Base-by-base conservation (phyloP, 2,113 vertebrate species). In the Cavia porcellus region DNA sequence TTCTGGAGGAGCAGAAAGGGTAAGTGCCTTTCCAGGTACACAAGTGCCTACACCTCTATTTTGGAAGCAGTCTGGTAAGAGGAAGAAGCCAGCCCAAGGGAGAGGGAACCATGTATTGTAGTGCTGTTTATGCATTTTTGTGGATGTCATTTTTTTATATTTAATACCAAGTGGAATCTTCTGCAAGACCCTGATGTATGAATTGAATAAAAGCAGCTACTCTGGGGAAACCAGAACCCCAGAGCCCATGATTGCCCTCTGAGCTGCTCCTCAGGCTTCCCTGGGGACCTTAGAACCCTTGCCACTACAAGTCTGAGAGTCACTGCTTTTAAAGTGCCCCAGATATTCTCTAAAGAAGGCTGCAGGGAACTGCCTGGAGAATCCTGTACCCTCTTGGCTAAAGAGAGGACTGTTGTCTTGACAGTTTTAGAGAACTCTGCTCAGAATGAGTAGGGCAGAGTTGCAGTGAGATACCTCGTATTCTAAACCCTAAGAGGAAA, bases 141-240 rank as follows among this genome's bases (percentile, higher is more conserved):
- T 93, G 88, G 75, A 89, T 20, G n/a, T 88, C 59, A 30, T 90
- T 96, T 93, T 94, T 85, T 94, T 97, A 81, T 94, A 66, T 68
- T 96, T 94, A 91, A 82, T 61, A 92, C 66, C 92, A 57, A 92
- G 59, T 90, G 80, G 89, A 91, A 86, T 94, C 83, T 95, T 95
- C 79, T 17, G 86, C 68, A 93, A 96, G 90, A 59, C 68, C 42
- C 85, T 94, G 57, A 17, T 59, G 20, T 38, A 17, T 68, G 89
- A 93, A 84, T 28, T 7, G 79, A 79, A 86, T 90, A 52, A 52
- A 94, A 97, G 75, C 59, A 96, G 35, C 25, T 83, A 10, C 66
- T 86, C 20, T 22, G 50, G 75, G 32, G 75, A 35, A 87, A 38
- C 24, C 59, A 32, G 64, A 13, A 90, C 13, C 38, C 15, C 24